These are phyloP conservation scores for Phytoseiulus persimilis DNA, from an alignment of 2,888 invertebrate species.

Conservation along the genomic window DNA sequence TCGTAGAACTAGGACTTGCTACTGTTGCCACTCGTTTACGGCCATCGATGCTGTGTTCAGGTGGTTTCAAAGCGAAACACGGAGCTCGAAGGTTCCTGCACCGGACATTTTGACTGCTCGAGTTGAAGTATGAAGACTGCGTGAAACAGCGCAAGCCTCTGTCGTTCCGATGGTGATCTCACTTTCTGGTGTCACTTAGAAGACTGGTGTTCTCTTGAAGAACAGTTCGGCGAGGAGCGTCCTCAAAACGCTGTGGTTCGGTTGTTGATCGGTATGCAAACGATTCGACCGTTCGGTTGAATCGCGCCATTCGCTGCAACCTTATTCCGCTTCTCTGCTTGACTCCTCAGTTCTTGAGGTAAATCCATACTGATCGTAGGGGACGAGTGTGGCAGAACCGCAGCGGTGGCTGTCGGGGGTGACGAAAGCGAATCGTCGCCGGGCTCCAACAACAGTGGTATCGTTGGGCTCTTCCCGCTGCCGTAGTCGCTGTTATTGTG, in stretches of 20 bases:
- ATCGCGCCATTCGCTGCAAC: neutral
- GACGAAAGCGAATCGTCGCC: neutral
- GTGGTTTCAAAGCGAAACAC: neutral
- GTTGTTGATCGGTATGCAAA: neutral
- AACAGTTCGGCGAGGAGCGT: no score
- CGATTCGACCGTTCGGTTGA: neutral
- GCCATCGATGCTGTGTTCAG: neutral
- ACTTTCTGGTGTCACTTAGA: neutral
- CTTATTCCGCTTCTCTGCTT: neutral
- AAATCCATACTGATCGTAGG: neutral
- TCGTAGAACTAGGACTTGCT: neutral
- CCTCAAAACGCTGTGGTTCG: neutral
- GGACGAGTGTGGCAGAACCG: neutral
- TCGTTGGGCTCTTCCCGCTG: conserved; percentile 23
- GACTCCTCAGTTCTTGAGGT: neutral
- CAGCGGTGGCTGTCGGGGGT: neutral
- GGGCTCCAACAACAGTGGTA: neutral
- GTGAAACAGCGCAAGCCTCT: neutral
- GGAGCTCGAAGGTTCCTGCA: neutral
- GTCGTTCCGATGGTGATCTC: neutral
- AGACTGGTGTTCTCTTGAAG: neutral
- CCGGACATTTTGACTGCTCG: no score
- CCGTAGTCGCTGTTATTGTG: conserved; percentile 36
- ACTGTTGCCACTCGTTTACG: neutral
- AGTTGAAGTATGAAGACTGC: neutral